These are phyloP conservation scores for Micoletzkya japonica DNA, from an alignment of 2,888 invertebrate species.

Conservation along the genomic window DNA sequence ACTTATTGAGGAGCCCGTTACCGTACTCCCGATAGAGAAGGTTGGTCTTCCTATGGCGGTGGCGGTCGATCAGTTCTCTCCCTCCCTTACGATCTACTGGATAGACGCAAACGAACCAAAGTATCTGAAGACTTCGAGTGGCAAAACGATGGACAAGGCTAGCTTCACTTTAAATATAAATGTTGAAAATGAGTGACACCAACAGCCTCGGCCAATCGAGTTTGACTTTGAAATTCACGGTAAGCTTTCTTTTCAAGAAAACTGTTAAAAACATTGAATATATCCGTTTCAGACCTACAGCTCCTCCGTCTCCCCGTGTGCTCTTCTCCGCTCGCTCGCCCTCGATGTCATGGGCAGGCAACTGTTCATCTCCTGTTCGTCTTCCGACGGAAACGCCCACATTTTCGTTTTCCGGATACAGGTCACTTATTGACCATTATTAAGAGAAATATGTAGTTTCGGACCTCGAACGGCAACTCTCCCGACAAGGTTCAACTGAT, in stretches of 20 bases:
- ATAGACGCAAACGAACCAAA: conserved; percentile 36
- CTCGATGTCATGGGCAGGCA: conserved; percentile 8
- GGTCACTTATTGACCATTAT: background rate
- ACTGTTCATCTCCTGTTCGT: conserved; percentile 20
- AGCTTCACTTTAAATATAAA: no score
- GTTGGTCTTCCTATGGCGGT: conserved; percentile 38
- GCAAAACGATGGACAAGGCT: background rate
- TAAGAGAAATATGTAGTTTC: background rate
- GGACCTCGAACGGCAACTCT: background rate
- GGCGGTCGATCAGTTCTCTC: conserved; percentile 34
- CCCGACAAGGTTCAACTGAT: conserved; percentile 34
- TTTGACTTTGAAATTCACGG: no score
- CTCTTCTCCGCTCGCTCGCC: conserved; percentile 6
- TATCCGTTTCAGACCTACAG: conserved; percentile 5
- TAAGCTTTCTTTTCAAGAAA: no score
- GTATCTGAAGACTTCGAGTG: background rate
- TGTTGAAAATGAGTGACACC: no score
- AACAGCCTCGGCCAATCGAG: no score
- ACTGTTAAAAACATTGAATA: background rate
- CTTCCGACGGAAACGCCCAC: background rate
- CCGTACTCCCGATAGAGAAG: conserved; percentile 32
- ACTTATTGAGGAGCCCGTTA: conserved; percentile 31
- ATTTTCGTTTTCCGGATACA: conserved; percentile 19
- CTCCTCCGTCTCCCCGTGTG: background rate
- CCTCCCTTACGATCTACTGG: conserved; percentile 36